Percentiles rank a stretch among this genome's conserved stretches.
phyloP scores from a whole-genome alignment of 2,113 vertebrate genomes.

The Pagrus major region DNA sequence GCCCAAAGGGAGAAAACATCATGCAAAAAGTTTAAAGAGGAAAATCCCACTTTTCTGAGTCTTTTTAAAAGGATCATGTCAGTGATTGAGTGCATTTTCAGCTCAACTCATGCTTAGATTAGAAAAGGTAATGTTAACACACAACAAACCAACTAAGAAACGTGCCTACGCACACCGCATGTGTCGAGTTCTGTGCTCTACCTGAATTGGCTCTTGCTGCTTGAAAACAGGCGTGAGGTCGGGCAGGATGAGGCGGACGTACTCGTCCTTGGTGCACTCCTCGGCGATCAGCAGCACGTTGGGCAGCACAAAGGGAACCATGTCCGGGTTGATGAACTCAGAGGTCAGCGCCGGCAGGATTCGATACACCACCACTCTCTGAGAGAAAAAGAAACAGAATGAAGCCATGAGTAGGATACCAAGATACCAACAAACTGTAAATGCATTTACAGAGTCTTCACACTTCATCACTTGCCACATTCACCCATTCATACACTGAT shows the following conservation, averaged over 20 bases:
- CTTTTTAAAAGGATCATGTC: background rate
- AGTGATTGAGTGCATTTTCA: background rate
- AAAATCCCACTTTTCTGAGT: background rate
- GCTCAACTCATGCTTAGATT: background rate
- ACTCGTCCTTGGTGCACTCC: conserved; percentile 98
- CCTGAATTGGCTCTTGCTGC: conserved; percentile 98
- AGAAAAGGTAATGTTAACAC: background rate
- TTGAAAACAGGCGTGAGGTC: conserved; percentile 97
- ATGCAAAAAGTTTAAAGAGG: conserved; percentile 3
- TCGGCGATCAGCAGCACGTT: conserved; percentile 98
- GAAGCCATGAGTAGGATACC: too few relatives aligned
- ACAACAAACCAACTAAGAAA: background rate
- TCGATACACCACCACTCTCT: conserved; percentile 96
- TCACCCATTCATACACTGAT: too few relatives aligned
- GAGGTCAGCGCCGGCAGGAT: conserved; percentile 94
- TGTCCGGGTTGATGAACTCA: conserved; percentile 98
- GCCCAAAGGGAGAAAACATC: background rate
- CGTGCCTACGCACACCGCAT: background rate
- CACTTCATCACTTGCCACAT: too few relatives aligned
- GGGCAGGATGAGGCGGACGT: conserved; percentile 92
- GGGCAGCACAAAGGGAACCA: conserved; percentile 98
- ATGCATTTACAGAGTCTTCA: too few relatives aligned
- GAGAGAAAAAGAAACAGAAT: conserved; percentile 25
- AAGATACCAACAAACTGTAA: too few relatives aligned
- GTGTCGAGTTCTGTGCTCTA: conserved; percentile 59